Evolutionary conservation across 2,113 vertebrate genomes (phyloP).

Genomic region (Triplophysa siluroides): DNA sequence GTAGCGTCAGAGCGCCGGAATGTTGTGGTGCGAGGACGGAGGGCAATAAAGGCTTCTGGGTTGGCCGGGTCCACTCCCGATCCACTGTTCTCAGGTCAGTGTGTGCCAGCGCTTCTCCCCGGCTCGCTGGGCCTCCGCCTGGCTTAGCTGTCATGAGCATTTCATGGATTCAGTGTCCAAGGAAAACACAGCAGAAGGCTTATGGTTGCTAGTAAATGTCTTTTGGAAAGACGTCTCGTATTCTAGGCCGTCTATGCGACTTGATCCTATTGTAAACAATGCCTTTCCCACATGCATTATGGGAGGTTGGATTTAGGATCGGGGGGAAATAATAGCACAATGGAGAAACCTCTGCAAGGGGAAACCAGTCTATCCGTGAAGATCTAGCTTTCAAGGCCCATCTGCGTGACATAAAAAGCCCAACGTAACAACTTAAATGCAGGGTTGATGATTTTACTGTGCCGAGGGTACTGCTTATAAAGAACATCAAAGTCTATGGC

Average conservation of each 20-base stretch:
- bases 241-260: constrained; percentile 55
- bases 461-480: not conserved
- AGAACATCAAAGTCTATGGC: constrained; percentile 4
- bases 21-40: constrained; percentile 12
- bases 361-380: constrained; percentile 41
- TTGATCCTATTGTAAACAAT: constrained; percentile 65
- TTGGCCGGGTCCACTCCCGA: constrained; percentile 47
- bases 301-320: constrained; percentile 49
- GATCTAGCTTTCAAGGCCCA: not conserved
- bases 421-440: not conserved
- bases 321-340: constrained; percentile 47
- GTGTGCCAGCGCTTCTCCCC: constrained; percentile 52
- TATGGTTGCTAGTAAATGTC: constrained; percentile 63
- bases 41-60: constrained; percentile 50
- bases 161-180: constrained; percentile 63
- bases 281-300: constrained; percentile 65
- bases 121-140: constrained; percentile 54
- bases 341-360: constrained; percentile 11
- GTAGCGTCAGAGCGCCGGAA: constrained; percentile 15
- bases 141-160: constrained; percentile 57
- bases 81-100: constrained; percentile 54
- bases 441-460: not conserved
- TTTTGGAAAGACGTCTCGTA: constrained; percentile 62
- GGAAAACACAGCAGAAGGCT: constrained; percentile 67
- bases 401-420: not conserved